Conservation (phyloP, 1,140 invertebrate species). For the Colletes gigas region DNA sequence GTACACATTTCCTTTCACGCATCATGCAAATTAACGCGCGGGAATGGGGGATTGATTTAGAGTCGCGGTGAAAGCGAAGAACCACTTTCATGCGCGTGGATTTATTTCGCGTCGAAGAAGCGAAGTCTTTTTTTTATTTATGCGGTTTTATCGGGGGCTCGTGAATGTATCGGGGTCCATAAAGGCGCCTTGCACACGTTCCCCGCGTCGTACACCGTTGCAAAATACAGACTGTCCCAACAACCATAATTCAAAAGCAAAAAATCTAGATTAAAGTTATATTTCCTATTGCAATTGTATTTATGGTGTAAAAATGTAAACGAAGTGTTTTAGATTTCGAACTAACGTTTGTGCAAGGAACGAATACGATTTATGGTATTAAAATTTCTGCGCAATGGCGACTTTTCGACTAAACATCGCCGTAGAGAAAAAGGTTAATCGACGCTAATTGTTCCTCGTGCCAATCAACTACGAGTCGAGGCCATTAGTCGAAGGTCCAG, state of each 20-base stretch:
- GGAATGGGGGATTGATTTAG: constrained; percentile 3
- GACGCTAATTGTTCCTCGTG: not conserved
- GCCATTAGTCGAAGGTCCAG: not conserved
- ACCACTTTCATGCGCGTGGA: not conserved
- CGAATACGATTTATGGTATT: no score
- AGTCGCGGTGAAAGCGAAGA: constrained; percentile 12
- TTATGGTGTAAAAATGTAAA: no score
- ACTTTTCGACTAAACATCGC: not conserved
- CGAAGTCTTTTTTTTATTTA: not conserved
- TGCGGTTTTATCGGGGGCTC: not conserved
- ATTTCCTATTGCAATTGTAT: no score
- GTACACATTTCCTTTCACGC: constrained; percentile 5
- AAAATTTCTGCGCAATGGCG: no score
- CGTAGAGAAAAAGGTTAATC: not conserved
- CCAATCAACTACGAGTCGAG: not conserved
- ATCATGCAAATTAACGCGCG: constrained; percentile 19
- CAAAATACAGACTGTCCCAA: no score
- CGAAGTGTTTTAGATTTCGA: no score
- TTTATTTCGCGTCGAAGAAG: not conserved
- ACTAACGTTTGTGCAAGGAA: no score
- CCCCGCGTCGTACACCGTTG: no score
- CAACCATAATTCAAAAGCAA: no score
- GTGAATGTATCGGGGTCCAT: not conserved
- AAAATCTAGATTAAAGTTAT: no score
- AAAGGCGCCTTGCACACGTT: not conserved